Percentiles rank a stretch among this genome's conserved stretches.
Evolutionary conservation across 2,888 invertebrate species (phyloP).

Genomic region (Eustalomyia histrio): DNA sequence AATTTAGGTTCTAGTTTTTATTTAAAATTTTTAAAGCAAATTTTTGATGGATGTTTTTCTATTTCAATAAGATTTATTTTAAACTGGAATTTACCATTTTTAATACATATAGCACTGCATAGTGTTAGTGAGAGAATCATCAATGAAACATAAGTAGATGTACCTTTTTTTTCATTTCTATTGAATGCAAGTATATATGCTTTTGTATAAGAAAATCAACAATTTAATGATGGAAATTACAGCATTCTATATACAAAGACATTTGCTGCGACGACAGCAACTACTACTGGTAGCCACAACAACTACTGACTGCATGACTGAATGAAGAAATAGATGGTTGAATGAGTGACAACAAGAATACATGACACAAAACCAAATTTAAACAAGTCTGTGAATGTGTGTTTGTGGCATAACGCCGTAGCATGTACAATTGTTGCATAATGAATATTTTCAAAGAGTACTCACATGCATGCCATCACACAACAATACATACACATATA

Average conservation of each 20-base stretch:
- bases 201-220: constrained; percentile 22
- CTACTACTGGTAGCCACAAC: not conserved
- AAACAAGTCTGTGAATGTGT: constrained; percentile 32
- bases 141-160: too few relatives aligned
- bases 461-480: not conserved
- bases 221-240: constrained; percentile 44
- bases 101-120: too few relatives aligned
- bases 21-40: too few relatives aligned
- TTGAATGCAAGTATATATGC: not conserved
- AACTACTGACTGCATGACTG: constrained; percentile 12
- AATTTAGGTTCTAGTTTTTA: too few relatives aligned
- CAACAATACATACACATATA: not conserved
- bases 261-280: not conserved
- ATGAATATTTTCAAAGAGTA: constrained; percentile 8
- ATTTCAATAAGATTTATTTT: too few relatives aligned
- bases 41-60: too few relatives aligned
- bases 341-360: constrained; percentile 29
- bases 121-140: too few relatives aligned
- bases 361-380: constrained; percentile 57
- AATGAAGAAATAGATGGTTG: not conserved
- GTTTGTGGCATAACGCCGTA: constrained; percentile 18
- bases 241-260: constrained; percentile 4
- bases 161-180: too few relatives aligned
- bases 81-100: too few relatives aligned
- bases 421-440: constrained; percentile 30